Percentiles rank a stretch among this genome's conserved stretches.
Evolutionary conservation across 1,140 invertebrate genomes (phyloP).

Genomic region (Belonocnema kinseyi): DNA sequence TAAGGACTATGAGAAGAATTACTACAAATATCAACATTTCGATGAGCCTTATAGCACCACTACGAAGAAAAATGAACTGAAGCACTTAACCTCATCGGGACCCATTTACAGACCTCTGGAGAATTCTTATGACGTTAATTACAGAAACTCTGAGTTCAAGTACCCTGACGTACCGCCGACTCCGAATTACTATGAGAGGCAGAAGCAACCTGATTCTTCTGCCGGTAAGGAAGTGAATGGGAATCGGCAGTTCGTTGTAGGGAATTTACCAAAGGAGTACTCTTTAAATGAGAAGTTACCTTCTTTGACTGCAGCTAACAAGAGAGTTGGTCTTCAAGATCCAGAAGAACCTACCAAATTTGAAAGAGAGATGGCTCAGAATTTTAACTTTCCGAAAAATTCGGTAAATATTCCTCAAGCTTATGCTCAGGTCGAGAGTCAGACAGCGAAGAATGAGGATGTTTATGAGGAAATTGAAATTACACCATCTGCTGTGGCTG

Average conservation of each 20-base stretch:
- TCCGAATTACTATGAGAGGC: constrained; percentile 61
- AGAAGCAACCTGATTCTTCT: constrained; percentile 52
- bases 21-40: constrained; percentile 62
- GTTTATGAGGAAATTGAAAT: constrained; percentile 65
- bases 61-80: constrained; percentile 53
- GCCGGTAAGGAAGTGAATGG: constrained; percentile 45
- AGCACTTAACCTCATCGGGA: constrained; percentile 48
- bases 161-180: constrained; percentile 61
- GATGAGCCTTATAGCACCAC: constrained; percentile 53
- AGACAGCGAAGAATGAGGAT: constrained; percentile 51
- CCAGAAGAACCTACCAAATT: constrained; percentile 41
- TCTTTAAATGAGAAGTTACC: constrained; percentile 44
- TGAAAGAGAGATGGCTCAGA: constrained; percentile 47
- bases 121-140: constrained; percentile 58
- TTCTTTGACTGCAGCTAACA: constrained; percentile 17
- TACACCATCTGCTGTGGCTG: constrained; percentile 66
- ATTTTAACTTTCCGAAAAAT: constrained; percentile 53
- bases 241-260: constrained; percentile 71
- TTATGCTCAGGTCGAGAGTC: constrained; percentile 32
- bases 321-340: constrained; percentile 36
- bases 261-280: constrained; percentile 69
- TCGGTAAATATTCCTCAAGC: constrained; percentile 37
- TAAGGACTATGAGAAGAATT: constrained; percentile 55
- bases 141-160: constrained; percentile 69
- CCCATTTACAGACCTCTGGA: constrained; percentile 60